Evolutionary conservation across 2,888 invertebrate species (phyloP).

Genomic region (Leucoma salicis): DNA sequence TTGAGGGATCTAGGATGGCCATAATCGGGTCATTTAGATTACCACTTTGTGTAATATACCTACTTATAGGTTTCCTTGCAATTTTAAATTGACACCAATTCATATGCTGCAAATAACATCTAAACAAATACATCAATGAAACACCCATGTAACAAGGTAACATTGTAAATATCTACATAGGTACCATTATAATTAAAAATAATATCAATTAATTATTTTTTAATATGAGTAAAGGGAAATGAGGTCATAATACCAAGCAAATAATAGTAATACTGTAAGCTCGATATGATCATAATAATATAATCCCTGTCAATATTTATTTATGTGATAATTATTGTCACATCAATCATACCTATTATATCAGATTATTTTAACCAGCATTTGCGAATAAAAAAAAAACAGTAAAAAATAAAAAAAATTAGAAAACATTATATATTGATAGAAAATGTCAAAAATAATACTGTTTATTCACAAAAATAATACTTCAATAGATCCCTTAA

Average conservation of each 20-base stretch:
- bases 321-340: constrained; percentile 78
- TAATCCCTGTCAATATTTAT: constrained; percentile 68
- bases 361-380: constrained; percentile 30
- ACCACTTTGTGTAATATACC: no score
- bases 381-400: constrained; percentile 31
- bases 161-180: no score
- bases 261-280: constrained; percentile 59
- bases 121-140: no score
- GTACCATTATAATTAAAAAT: no score
- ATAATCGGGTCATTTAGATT: no score
- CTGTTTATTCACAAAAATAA: constrained; percentile 45
- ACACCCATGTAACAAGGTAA: no score
- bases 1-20: no score
- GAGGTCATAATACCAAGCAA: constrained; percentile 28
- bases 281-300: constrained; percentile 57
- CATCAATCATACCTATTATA: constrained; percentile 52
- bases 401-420: constrained; percentile 27
- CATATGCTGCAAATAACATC: no score
- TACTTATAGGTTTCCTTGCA: no score
- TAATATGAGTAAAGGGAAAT: constrained; percentile 17
- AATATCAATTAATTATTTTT: no score
- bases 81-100: no score
- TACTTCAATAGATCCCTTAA: constrained; percentile 24
- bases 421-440: constrained; percentile 23
- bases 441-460: constrained; percentile 44